phyloP scores from a whole-genome alignment of 2,888 invertebrate species.

The Nomada lathburiana region DNA sequence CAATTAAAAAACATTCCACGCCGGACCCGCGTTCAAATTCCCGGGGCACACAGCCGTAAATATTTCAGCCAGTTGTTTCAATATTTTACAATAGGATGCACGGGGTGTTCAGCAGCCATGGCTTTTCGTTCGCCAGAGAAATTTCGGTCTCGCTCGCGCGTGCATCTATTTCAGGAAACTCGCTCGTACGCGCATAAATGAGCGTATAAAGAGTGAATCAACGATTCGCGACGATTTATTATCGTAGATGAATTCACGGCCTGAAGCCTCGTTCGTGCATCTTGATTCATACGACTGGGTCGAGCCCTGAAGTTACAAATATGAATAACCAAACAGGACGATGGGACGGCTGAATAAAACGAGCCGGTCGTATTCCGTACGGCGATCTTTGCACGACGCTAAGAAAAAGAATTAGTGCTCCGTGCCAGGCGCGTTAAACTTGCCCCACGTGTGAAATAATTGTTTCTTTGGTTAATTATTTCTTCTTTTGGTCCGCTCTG shows the following conservation, averaged over 20 bases:
- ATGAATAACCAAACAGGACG: slow-evolving; percentile 58
- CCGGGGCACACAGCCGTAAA: slow-evolving; percentile 2
- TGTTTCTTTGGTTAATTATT: not conserved
- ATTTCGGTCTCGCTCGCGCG: slow-evolving; percentile 24
- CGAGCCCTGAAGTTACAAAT: slow-evolving; percentile 61
- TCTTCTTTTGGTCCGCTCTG: not conserved
- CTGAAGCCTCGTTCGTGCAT: slow-evolving; percentile 53
- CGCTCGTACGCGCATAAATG: slow-evolving; percentile 31
- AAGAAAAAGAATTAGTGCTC: slow-evolving; percentile 14
- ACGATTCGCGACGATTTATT: slow-evolving; percentile 69
- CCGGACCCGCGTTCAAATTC: not conserved
- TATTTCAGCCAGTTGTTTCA: slow-evolving; percentile 42
- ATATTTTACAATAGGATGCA: slow-evolving; percentile 37
- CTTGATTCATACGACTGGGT: slow-evolving; percentile 66
- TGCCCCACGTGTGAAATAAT: slow-evolving; percentile 22
- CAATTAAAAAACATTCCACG: slow-evolving; percentile 1
- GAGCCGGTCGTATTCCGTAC: slow-evolving; percentile 22
- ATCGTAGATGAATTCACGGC: slow-evolving; percentile 62
- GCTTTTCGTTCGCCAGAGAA: slow-evolving; percentile 27
- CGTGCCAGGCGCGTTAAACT: slow-evolving; percentile 27
- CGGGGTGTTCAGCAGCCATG: slow-evolving; percentile 20
- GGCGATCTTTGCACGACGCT: slow-evolving; percentile 16
- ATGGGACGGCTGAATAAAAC: slow-evolving; percentile 58
- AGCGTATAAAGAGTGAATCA: slow-evolving; percentile 65
- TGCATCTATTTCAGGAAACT: slow-evolving; percentile 57